phyloP scores from a whole-genome alignment of 2,113 vertebrate species.

The Chamaea fasciata region DNA sequence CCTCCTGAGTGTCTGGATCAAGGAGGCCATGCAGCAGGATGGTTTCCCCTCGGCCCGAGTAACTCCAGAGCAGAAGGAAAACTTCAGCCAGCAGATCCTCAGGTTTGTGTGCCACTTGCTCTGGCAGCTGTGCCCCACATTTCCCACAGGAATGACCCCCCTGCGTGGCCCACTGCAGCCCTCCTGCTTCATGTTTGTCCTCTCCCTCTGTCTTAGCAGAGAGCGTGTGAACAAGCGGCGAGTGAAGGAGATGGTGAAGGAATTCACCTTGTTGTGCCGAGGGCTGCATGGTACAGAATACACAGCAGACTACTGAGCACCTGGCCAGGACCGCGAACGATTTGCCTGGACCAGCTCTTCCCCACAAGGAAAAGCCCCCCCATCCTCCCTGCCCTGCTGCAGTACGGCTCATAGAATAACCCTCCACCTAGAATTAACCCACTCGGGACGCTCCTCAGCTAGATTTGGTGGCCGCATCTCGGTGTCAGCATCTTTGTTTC shows the following conservation, averaged over 20 bases:
- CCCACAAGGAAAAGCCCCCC: conserved; percentile 20
- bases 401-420: conserved; percentile 56
- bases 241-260: conserved; percentile 97
- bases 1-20: conserved; percentile 90
- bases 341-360: conserved; percentile 46
- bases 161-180: not conserved
- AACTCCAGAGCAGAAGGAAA: conserved; percentile 89
- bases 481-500: conserved; percentile 48
- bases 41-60: conserved; percentile 90
- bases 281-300: conserved; percentile 98
- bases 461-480: conserved; percentile 53
- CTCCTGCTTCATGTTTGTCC: not conserved
- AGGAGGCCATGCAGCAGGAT: conserved; percentile 89
- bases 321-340: not conserved
- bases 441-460: conserved; percentile 50
- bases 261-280: conserved; percentile 94
- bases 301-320: conserved; percentile 93
- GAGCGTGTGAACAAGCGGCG: conserved; percentile 96
- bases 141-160: not conserved
- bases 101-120: conserved; percentile 70
- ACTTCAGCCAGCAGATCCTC: conserved; percentile 96
- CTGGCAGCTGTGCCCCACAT: not conserved
- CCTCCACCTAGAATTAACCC: conserved; percentile 61
- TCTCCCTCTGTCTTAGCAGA: conserved; percentile 68
- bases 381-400: conserved; percentile 35